Evolutionary conservation across 2,113 vertebrate species (phyloP).

Genomic region (Lasiurus borealis): DNA sequence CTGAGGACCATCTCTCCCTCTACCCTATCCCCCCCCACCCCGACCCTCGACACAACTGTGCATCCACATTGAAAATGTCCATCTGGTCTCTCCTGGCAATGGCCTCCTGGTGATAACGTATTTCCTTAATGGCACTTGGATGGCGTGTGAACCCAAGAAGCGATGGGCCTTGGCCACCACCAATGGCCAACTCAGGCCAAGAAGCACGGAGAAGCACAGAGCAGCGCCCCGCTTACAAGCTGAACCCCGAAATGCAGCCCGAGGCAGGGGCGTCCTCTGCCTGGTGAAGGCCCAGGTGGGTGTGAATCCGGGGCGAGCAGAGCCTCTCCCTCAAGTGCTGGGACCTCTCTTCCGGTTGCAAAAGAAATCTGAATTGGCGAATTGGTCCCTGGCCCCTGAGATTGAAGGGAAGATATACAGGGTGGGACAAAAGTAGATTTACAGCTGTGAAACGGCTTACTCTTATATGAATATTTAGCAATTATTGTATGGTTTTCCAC

Average conservation of each 20-base stretch:
- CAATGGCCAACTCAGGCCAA: background rate
- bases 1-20: background rate
- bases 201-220: background rate
- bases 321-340: no score
- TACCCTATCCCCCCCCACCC: background rate
- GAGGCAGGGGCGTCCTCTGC: background rate
- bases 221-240: background rate
- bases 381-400: background rate
- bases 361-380: background rate
- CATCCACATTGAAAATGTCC: conserved; percentile 52
- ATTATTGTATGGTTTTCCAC: background rate
- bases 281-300: background rate
- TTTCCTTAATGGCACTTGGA: conserved; percentile 48
- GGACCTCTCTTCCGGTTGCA: background rate
- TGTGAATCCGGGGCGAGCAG: background rate
- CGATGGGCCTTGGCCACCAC: background rate
- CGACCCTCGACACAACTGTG: background rate
- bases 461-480: background rate
- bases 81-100: conserved; percentile 63
- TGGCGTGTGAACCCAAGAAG: conserved; percentile 27
- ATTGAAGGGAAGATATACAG: background rate
- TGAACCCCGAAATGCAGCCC: background rate
- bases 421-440: background rate
- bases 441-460: background rate
- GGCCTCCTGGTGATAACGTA: conserved; percentile 15